Percentiles rank a stretch among this genome's conserved stretches.
Conservation (phyloP, 2,888 invertebrate species). For the Euproctis similis region DNA sequence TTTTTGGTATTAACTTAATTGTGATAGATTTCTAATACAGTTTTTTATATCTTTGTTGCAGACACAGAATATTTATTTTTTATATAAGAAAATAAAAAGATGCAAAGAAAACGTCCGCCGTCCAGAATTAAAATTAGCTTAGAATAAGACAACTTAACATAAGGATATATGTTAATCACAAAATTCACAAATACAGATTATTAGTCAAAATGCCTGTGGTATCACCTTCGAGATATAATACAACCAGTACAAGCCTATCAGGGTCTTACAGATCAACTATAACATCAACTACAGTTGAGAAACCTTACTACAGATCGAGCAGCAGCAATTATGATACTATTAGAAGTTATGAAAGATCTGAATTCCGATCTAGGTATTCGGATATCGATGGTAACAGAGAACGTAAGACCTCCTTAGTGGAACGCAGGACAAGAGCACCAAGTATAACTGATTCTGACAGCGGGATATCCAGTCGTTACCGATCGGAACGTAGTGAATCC, state of each 20-base stretch:
- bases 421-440: conserved; percentile 58
- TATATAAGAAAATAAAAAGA: conserved; percentile 26
- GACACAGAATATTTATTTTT: conserved; percentile 20
- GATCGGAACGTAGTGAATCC: conserved; percentile 69
- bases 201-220: conserved; percentile 72
- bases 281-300: conserved; percentile 67
- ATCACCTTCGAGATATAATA: conserved; percentile 70
- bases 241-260: conserved; percentile 59
- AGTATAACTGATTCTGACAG: conserved; percentile 68
- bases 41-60: conserved; percentile 42
- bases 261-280: conserved; percentile 67
- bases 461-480: conserved; percentile 50
- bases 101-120: conserved; percentile 57
- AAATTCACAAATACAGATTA: not conserved
- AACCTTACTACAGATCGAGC: conserved; percentile 69
- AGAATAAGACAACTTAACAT: conserved; percentile 16
- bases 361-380: conserved; percentile 51
- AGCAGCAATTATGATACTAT: conserved; percentile 62
- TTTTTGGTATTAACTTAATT: too few species aligned
- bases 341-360: conserved; percentile 40
- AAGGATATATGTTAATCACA: conserved; percentile 19
- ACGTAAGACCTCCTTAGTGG: conserved; percentile 53
- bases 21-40: too few species aligned
- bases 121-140: conserved; percentile 43
- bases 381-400: conserved; percentile 63